phyloP scores from a whole-genome alignment of 1,140 invertebrate species.

The Ostrea denselamellosa region DNA sequence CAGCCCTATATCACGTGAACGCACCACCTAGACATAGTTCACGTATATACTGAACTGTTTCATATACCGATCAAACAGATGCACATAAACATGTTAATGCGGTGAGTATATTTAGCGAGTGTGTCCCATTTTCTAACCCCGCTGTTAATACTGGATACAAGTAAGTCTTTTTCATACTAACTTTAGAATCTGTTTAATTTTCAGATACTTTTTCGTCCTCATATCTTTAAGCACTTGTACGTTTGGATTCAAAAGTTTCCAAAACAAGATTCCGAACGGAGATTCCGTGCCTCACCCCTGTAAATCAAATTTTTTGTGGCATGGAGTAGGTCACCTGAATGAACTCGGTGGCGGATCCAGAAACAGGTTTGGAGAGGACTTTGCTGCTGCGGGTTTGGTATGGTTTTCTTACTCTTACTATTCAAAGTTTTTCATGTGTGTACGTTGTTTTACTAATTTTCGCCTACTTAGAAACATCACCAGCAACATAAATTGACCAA shows the following conservation, averaged over 20 bases:
- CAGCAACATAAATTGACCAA: too few species aligned
- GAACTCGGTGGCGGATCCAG: conserved; percentile 58
- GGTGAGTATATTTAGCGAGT: not conserved
- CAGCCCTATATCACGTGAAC: too few species aligned
- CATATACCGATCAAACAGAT: too few species aligned
- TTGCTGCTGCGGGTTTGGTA: conserved; percentile 52
- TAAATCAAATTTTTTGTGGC: conserved; percentile 61
- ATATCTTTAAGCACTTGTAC: not conserved
- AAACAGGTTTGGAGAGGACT: conserved; percentile 67
- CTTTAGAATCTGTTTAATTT: not conserved
- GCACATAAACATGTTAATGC: too few species aligned
- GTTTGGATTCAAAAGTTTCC: conserved; percentile 50
- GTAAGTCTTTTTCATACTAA: too few species aligned
- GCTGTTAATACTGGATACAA: not conserved
- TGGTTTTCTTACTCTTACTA: not conserved
- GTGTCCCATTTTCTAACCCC: not conserved
- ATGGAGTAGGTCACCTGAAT: conserved; percentile 65
- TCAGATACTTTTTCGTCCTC: not conserved
- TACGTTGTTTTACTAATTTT: too few species aligned
- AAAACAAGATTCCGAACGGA: conserved; percentile 66
- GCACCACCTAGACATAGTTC: too few species aligned
- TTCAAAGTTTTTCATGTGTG: too few species aligned
- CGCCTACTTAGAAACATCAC: too few species aligned
- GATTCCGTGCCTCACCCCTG: conserved; percentile 64
- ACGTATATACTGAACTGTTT: too few species aligned